Evolutionary conservation across 1,140 invertebrate genomes (phyloP).

Genomic region (Drosophila micromelanica): DNA sequence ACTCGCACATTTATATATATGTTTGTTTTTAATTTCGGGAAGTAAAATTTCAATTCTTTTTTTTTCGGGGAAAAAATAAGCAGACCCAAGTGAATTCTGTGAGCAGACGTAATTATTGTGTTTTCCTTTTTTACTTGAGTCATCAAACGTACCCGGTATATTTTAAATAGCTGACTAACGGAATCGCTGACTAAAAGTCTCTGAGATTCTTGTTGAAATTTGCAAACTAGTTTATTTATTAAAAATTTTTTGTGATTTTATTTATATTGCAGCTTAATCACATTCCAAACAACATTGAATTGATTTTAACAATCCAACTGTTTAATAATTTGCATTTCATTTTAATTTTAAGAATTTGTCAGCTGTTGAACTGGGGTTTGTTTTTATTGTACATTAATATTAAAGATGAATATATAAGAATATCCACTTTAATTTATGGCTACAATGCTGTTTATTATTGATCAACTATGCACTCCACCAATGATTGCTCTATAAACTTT

Average conservation of each 20-base stretch:
- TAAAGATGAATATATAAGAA: no score
- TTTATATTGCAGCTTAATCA: no score
- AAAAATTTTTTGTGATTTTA: neutral
- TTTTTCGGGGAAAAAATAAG: constrained; percentile 19
- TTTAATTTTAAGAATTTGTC: no score
- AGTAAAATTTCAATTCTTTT: constrained; percentile 35
- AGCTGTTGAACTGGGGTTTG: no score
- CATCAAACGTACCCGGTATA: constrained; percentile 14
- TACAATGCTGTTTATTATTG: no score
- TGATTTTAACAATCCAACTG: no score
- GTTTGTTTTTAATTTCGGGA: constrained; percentile 28
- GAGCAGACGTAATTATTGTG: constrained; percentile 13
- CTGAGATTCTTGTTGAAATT: constrained; percentile 7
- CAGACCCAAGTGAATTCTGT: constrained; percentile 16
- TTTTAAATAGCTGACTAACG: constrained; percentile 23
- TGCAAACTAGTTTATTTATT: neutral
- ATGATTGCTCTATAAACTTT: no score
- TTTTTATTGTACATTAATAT: no score
- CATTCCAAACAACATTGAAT: no score
- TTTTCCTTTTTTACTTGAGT: constrained; percentile 10
- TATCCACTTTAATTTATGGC: no score
- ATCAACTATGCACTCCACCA: no score
- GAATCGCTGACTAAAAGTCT: neutral
- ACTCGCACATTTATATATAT: neutral
- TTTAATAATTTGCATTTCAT: no score